Percentiles rank a stretch among this genome's conserved stretches.
Evolutionary conservation across 2,888 invertebrate species (phyloP).

Genomic region (Pocota personata): DNA sequence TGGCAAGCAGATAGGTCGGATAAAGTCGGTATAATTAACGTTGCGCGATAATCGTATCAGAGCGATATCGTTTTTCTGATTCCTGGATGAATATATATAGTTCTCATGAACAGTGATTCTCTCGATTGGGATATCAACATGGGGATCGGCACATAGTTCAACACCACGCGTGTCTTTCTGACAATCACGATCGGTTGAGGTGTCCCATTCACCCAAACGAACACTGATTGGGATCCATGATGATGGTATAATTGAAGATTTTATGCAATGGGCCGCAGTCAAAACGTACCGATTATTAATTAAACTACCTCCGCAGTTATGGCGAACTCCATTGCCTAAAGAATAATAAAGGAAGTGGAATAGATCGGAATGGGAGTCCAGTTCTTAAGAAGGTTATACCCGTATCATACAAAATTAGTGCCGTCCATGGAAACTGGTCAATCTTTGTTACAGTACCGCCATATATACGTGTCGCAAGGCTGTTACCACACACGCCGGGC

Average conservation of each 20-base stretch:
- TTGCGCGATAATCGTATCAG: slow-evolving; percentile 85
- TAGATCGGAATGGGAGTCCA: neutral
- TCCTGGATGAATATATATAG: slow-evolving; percentile 84
- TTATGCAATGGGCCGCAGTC: slow-evolving; percentile 91
- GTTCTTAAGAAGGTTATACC: slow-evolving; percentile 73
- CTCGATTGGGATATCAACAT: slow-evolving; percentile 85
- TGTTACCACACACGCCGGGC: slow-evolving; percentile 84
- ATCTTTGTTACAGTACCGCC: slow-evolving; percentile 86
- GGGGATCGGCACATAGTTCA: slow-evolving; percentile 85
- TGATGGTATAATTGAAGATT: slow-evolving; percentile 85
- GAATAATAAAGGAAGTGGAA: neutral
- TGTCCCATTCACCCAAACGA: slow-evolving; percentile 82
- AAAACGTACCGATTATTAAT: slow-evolving; percentile 87
- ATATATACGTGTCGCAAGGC: slow-evolving; percentile 85
- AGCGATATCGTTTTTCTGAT: slow-evolving; percentile 89
- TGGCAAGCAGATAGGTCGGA: slow-evolving; percentile 86
- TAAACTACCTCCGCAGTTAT: slow-evolving; percentile 89
- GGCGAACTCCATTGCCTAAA: slow-evolving; percentile 81
- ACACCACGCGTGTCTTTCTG: slow-evolving; percentile 74
- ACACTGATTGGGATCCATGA: slow-evolving; percentile 84
- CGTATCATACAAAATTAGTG: slow-evolving; percentile 83
- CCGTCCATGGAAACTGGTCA: slow-evolving; percentile 86
- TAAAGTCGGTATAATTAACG: slow-evolving; percentile 84
- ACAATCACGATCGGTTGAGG: slow-evolving; percentile 78
- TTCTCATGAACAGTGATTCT: slow-evolving; percentile 86